Evolutionary conservation across 2,113 vertebrate genomes (phyloP), one percentile per base, ranked within the genome.

Genomic region (Procavia capensis): DNA sequence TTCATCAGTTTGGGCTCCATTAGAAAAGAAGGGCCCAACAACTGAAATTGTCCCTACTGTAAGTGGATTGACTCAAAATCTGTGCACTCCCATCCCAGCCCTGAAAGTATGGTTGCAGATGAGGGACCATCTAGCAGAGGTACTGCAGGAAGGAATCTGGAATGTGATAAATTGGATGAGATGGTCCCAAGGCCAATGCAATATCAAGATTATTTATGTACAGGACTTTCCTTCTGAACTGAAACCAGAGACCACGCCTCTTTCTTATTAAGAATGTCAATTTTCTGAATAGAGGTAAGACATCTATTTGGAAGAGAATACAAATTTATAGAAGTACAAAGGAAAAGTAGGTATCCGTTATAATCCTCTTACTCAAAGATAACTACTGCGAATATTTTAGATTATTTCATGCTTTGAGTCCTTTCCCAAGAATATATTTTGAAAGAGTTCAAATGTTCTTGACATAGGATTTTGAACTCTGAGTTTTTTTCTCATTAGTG

Each of bases 221-320:
- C 11, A 41, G 72, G 22, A 13, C 45, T 85, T 95, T 41, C 17
- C 39, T 87, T 66, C 43, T 22, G n/a, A 36, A 34, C 0, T 34
- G 43, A 84, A 41, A 72, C 6, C 27, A 90, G 61, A 90, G 47
- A 91, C 70, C 36, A 75, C 0, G 3, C 36, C 29, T 74, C 8
- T 19, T 66, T 92, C 72, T 80, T 75, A 85, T 66, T 61, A 76
- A 94, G 39, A 41, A 82, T 31, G 22, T 80, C 79, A 78, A 5
- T 81, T 29, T 68, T 85, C 57, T 17, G 4, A 88, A 74, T 36
- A 74, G 29, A 94, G 3, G 14, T 76, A 74, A 87, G 19, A 94
- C 6, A 83, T 50, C 34, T 34, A 74, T 92, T 80, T 39, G 75
- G 74, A 96, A 81, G 64, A 92, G 94, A 80, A 85, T 74, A 64